phyloP scores from a whole-genome alignment of 2,113 vertebrate genomes.

The Jaculus jaculus region DNA sequence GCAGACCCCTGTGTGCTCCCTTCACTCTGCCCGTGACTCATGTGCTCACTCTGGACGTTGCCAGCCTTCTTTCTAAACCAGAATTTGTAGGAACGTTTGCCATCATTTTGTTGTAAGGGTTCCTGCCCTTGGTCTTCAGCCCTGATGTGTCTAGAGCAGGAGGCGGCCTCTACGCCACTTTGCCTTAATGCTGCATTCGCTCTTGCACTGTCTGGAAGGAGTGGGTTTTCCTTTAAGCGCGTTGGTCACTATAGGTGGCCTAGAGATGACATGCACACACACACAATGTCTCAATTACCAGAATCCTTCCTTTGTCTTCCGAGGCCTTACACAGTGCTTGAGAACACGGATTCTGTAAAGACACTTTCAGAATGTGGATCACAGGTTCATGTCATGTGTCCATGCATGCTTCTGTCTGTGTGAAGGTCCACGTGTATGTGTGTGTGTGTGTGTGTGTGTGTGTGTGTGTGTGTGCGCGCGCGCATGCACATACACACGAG shows the following conservation, averaged over 20 bases:
- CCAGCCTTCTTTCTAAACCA: not conserved
- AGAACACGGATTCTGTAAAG: not conserved
- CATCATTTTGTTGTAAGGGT: not conserved
- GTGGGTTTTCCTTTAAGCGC: not conserved
- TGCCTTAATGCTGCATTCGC: too few species aligned
- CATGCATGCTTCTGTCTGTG: too few species aligned
- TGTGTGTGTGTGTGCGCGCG: too few species aligned
- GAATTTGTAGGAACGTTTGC: not conserved
- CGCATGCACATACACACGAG: too few species aligned
- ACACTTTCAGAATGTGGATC: not conserved
- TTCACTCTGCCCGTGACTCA: not conserved
- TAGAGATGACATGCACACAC: not conserved
- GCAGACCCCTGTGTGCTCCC: too few species aligned
- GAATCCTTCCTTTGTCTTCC: conserved; percentile 12
- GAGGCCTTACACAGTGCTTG: not conserved
- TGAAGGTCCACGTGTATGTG: too few species aligned
- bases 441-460: too few species aligned
- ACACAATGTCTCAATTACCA: not conserved
- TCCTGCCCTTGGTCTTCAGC: too few species aligned
- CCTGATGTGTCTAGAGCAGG: not conserved
- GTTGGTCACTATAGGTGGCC: not conserved
- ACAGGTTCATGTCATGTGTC: not conserved
- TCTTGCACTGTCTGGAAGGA: too few species aligned
- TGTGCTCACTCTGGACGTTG: not conserved
- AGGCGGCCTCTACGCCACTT: not conserved